phyloP scores from a whole-genome alignment of 2,797 vertebrate genomes.

The Manis crassicaudata region DNA sequence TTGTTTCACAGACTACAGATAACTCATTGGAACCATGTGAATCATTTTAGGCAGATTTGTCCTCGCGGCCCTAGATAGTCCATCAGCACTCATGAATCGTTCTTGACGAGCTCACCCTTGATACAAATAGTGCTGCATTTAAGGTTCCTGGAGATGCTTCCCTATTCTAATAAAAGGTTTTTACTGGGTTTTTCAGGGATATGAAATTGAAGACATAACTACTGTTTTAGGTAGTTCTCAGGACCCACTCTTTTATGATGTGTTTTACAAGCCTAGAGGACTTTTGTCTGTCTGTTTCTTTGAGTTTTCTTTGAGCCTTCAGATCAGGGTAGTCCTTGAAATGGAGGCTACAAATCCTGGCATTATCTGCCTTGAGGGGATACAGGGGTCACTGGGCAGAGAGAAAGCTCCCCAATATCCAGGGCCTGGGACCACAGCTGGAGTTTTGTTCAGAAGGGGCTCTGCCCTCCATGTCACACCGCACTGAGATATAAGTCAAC shows the following conservation, averaged over 20 bases:
- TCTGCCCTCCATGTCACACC: not conserved
- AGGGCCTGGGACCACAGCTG: conserved; percentile 29
- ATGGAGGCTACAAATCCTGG: not conserved
- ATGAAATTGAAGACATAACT: conserved; percentile 47
- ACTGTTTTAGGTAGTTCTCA: not conserved
- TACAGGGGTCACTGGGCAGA: not conserved
- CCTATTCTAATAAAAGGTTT: conserved; percentile 54
- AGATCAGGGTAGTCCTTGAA: conserved; percentile 36
- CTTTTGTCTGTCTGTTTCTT: conserved; percentile 26
- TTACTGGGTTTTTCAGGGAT: not conserved
- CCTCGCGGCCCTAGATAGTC: not conserved
- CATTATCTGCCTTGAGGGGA: not conserved
- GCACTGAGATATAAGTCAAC: not conserved
- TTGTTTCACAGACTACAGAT: not conserved
- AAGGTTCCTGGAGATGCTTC: conserved; percentile 51
- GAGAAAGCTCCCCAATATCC: not conserved
- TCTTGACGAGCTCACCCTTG: conserved; percentile 48
- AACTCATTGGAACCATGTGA: not conserved
- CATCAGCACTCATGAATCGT: not conserved
- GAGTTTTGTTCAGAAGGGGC: not conserved
- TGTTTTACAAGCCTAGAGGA: not conserved
- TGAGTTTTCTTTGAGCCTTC: conserved; percentile 65
- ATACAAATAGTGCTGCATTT: not conserved
- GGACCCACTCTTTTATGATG: not conserved
- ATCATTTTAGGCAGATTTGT: not conserved